Evolutionary conservation across 92 coral and sea anemone species (phyloP), one percentile per base, ranked within the genome.

Genomic region (Palythoa caribaeorum): DNA sequence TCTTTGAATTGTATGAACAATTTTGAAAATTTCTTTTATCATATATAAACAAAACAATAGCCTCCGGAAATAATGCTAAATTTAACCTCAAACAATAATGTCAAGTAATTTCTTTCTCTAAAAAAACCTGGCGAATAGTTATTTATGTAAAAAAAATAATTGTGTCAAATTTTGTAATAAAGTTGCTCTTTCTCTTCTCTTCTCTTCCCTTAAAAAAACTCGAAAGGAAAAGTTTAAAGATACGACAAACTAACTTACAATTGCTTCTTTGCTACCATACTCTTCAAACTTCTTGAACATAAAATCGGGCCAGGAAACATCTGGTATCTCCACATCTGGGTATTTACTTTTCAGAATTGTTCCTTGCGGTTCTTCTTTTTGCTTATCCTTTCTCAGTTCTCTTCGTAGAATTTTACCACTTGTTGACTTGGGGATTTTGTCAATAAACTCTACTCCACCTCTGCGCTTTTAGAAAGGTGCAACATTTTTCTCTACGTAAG

Each of bases 301-400:
- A 80, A 93, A 96, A 65, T 90, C 92, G 10, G 98, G 78, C 93
- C 94, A 91, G 35, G 98, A 91, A 52, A 93, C 70, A 77, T 92
- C 98, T 15, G 97, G 95, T 63, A 96, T 87, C 65, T 90, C 85
- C 37, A 94, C 92, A 80, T 90, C 93, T 20, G 92, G 93, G 65
- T 84, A 86, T 85, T 93, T 93, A 83, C 98, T 94, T 62, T 71
- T 90, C 65, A 96, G 35, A 68, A 77, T 89, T 52, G n/a, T 19
- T 40, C 17, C 84, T 14, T 51, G 21, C 38, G 38, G 9, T 50
- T 21, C 1, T 7, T n/a, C 63, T 15, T 76, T 52, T 28, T 76
- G 73, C n/a, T 38, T 38, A 14, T 19, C 3, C 5, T 76, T 77
- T 73, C n/a, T 89, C 52, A 89, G 83, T 16, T 65, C 80, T 9